Conservation (phyloP, 2,888 invertebrate genomes). For the Pachydiplax longipennis region DNA sequence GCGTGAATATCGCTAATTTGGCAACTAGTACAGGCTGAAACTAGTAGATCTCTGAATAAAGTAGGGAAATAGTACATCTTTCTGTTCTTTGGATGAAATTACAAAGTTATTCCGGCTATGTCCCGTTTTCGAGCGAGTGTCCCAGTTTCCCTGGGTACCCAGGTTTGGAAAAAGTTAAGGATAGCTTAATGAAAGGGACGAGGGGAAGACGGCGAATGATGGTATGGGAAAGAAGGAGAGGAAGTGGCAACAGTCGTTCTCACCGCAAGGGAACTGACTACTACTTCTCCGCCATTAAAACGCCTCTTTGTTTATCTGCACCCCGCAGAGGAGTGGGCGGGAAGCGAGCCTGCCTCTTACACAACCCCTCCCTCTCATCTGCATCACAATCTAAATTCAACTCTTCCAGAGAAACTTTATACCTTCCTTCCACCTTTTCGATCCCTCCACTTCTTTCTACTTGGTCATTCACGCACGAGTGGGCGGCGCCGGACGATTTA, state of each 20-base stretch:
- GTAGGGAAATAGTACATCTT: no score
- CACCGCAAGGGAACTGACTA: background rate
- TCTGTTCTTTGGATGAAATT: no score
- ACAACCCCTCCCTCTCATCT: background rate
- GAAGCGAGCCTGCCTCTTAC: background rate
- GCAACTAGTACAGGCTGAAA: no score
- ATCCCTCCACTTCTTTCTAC: no score
- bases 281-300: background rate
- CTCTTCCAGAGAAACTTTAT: background rate
- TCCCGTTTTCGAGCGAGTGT: no score
- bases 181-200: background rate
- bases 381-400: conserved; percentile 1
- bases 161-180: no score
- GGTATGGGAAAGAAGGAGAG: background rate
- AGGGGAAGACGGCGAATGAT: background rate
- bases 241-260: background rate
- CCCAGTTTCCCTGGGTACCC: no score
- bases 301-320: background rate
- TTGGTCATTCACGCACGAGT: no score
- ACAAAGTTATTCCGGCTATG: no score
- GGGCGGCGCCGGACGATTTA: no score
- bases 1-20: no score
- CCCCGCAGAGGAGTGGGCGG: background rate
- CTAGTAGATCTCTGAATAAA: no score
- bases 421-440: background rate